Base-by-base conservation (phyloP, 2,888 invertebrate species). In the Meliscaeva auricollis region DNA sequence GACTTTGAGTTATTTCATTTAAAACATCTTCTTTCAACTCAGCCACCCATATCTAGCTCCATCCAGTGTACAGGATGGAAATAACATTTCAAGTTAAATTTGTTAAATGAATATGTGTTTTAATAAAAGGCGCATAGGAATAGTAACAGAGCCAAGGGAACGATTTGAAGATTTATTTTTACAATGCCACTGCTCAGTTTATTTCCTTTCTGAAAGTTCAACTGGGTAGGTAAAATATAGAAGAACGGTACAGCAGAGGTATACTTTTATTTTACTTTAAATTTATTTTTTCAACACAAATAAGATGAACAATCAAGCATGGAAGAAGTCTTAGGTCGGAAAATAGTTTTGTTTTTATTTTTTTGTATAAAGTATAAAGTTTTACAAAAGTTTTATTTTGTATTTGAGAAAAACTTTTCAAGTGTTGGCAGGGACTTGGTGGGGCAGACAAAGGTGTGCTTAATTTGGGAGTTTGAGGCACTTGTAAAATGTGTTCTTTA, bases 251-350 rank as follows among this genome's bases (percentile, higher is more conserved):
- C n/a, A n/a, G n/a, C n/a, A n/a, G n/a, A n/a, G n/a, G n/a, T n/a
- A n/a, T n/a, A n/a, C n/a, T 3, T 26, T 32, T 54, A 54, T 54
- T 54, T 32, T 15, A 22, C 15, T 54, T 54, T 30, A 30, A 26
- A 26, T 52, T 52, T 54, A 17, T 54, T 54, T 54, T 54, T 9
- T 30, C n/a, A 2, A 15, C 30, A 52, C 8, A 26, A 15, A 15
- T 15, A 32, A 54, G 54, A 30, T 54, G 30, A 54, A 54, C 30
- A 54, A 30, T 54, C 54, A 54, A 54, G 54, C 30, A 30, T 30
- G 54, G 15, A 54, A 32, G 15, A 15, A 54, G 30, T 32, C 30
- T 54, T 1, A 9, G 9, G 38, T 56, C 32, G 35, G 13, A 20
- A 58, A 58, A 58, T 38, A 58, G 38, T 58, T 35, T 58, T 6